Conservation (phyloP, 2,797 vertebrate genomes). For the Protosalanx chinensis region DNA sequence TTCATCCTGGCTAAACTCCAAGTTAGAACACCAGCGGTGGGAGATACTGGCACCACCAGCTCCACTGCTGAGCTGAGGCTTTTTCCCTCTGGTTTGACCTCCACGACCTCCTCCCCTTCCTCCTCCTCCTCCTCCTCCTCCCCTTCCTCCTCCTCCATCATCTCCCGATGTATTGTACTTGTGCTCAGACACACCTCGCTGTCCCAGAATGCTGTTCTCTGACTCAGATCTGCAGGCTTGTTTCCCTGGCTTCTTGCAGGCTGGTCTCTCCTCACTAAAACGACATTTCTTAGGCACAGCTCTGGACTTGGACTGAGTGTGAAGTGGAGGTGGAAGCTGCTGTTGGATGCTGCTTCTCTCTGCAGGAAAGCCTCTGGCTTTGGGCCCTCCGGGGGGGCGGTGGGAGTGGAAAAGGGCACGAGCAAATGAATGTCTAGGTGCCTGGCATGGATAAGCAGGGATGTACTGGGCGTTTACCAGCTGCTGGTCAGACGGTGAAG, state of each 20-base stretch:
- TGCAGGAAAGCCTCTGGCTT: conserved; percentile 64
- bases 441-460: conserved; percentile 70
- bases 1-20: conserved; percentile 79
- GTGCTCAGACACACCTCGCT: conserved; percentile 59
- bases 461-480: conserved; percentile 83
- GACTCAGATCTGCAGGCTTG: conserved; percentile 81
- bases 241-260: conserved; percentile 66
- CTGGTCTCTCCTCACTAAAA: conserved; percentile 65
- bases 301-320: conserved; percentile 45
- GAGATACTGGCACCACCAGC: conserved; percentile 30
- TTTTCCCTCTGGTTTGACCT: conserved; percentile 59
- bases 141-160: conserved; percentile 54
- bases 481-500: conserved; percentile 60
- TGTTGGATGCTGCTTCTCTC: conserved; percentile 52
- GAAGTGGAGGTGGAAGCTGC: conserved; percentile 33
- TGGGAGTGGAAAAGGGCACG: conserved; percentile 43
- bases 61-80: conserved; percentile 44
- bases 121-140: conserved; percentile 10
- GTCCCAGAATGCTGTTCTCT: conserved; percentile 78
- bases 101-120: conserved; percentile 27
- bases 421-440: conserved; percentile 45
- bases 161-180: conserved; percentile 77
- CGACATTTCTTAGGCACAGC: conserved; percentile 75
- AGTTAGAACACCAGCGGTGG: conserved; percentile 75
- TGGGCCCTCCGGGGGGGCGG: conserved; percentile 37